Percentiles rank a stretch among this genome's conserved stretches.
Conservation (phyloP, 2,113 vertebrate genomes). For the Centrocercus urophasianus region DNA sequence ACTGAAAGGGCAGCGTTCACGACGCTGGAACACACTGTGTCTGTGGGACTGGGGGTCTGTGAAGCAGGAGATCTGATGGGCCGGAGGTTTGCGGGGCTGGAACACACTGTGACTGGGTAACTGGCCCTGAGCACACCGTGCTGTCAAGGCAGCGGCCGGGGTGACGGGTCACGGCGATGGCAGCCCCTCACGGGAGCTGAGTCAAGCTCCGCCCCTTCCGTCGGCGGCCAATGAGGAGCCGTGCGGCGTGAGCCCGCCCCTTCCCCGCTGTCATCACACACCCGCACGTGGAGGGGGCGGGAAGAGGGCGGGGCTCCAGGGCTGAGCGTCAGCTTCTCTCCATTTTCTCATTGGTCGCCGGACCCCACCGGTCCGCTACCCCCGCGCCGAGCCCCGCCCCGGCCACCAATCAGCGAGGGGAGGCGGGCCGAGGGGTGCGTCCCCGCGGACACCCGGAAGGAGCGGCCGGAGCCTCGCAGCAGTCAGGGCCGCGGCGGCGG, state of each 20-base stretch:
- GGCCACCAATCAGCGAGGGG: too few species aligned
- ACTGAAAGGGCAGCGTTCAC: too few species aligned
- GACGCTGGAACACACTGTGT: too few species aligned
- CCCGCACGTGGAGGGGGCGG: slow-evolving; percentile 65
- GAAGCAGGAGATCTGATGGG: too few species aligned
- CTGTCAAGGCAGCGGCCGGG: neutral
- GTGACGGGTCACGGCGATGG: too few species aligned
- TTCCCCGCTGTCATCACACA: slow-evolving; percentile 57
- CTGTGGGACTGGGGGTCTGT: neutral
- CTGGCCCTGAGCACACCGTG: rapidly evolving
- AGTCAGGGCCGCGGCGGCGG: too few species aligned
- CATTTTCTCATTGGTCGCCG: neutral
- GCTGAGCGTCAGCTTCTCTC: neutral
- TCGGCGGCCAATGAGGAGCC: neutral
- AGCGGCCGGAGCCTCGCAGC: too few species aligned
- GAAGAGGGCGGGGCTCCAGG: too few species aligned
- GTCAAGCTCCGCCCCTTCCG: neutral
- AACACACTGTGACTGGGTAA: neutral
- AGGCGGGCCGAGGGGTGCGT: too few species aligned
- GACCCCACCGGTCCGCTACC: neutral
- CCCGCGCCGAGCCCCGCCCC: too few species aligned
- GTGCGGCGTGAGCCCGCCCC: neutral
- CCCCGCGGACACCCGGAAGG: too few species aligned
- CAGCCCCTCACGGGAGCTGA: neutral
- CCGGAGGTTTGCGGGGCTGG: too few species aligned